Conservation (phyloP, 2,113 vertebrate species). For the Paedocypris sp. region DNA sequence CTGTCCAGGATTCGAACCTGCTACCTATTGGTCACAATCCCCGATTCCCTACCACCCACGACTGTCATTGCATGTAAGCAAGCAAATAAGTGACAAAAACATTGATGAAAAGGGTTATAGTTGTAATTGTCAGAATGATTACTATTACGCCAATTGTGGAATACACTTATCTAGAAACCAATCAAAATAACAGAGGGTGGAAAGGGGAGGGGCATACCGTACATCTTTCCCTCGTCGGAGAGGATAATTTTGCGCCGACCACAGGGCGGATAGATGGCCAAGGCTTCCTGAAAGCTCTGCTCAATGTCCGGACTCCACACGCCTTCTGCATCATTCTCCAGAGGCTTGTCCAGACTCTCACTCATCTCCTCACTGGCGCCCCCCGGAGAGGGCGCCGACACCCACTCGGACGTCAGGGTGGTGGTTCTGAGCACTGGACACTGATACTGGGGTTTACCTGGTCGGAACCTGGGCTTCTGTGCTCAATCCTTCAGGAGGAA, state of each 20-base stretch:
- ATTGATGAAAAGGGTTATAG: too few species aligned
- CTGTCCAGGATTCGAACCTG: too few species aligned
- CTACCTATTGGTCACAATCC: too few species aligned
- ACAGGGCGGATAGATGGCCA: slow-evolving; percentile 78
- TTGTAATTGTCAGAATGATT: too few species aligned
- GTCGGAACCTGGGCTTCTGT: too few species aligned
- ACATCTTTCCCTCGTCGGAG: slow-evolving; percentile 89
- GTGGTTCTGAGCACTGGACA: slow-evolving; percentile 29
- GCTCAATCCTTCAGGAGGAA: too few species aligned
- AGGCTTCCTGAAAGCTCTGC: slow-evolving; percentile 86
- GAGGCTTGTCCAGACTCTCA: slow-evolving; percentile 85
- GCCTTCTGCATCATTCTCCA: slow-evolving; percentile 95
- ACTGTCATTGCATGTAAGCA: too few species aligned
- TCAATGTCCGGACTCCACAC: slow-evolving; percentile 98
- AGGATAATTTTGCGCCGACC: slow-evolving; percentile 79
- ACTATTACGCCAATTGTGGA: background rate
- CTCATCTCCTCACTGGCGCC: slow-evolving; percentile 74
- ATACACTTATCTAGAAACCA: background rate
- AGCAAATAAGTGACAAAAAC: too few species aligned
- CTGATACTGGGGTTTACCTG: too few species aligned
- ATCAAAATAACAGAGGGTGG: background rate
- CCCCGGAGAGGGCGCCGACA: slow-evolving; percentile 85
- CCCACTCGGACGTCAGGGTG: slow-evolving; percentile 72
- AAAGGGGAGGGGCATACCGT: slow-evolving; percentile 65
- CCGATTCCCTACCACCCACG: too few species aligned